Evolutionary conservation across 2,888 invertebrate species (phyloP), one percentile per base, ranked within the genome.

Genomic region (Lithophane socia): DNA sequence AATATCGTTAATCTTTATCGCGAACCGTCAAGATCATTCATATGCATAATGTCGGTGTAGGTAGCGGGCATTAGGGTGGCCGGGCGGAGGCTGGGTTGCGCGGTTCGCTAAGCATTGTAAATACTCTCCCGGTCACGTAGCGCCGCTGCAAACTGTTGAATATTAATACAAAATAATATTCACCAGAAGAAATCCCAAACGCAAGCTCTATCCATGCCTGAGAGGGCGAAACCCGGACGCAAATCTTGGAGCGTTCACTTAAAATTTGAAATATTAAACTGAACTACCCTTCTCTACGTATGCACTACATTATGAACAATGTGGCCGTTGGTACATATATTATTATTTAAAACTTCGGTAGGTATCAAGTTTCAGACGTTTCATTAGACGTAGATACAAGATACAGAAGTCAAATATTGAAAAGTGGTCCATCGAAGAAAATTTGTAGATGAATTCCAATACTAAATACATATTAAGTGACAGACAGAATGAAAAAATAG

Each of bases 41-140:
- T 93, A 93, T 92, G 90, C 91, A 93, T 92, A 91, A 89, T 83
- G 86, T 87, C 82, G 87, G 88, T 80, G 88, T 84, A 87, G 87
- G 86, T 88, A 88, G 84, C 79, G 82, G 86, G 80, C 75, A 76
- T 83, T 86, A 82, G 90, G 85, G 82, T 86, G 86, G 86, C 75
- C 83, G 84, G 86, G 88, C 86, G 88, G 89, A 85, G 84, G 89
- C 90, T 86, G 91, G 91, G 92, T 91, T 89, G 92, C 92, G 91
- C 94, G 94, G 93, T 92, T 92, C 92, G 93, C 94, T 95, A 94
- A 96, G 95, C 94, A 95, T 93, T 94, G 94, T 94, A 94, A 95
- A 96, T 95, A 95, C 92, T 93, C 92, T 92, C 94, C 92, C 92
- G 92, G 95, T 94, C 95, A 96, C 95, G 95, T 95, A 94, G 90